Evolutionary conservation across 2,888 invertebrate species (phyloP), one percentile per base, ranked within the genome.

Genomic region (Volucella inanis): DNA sequence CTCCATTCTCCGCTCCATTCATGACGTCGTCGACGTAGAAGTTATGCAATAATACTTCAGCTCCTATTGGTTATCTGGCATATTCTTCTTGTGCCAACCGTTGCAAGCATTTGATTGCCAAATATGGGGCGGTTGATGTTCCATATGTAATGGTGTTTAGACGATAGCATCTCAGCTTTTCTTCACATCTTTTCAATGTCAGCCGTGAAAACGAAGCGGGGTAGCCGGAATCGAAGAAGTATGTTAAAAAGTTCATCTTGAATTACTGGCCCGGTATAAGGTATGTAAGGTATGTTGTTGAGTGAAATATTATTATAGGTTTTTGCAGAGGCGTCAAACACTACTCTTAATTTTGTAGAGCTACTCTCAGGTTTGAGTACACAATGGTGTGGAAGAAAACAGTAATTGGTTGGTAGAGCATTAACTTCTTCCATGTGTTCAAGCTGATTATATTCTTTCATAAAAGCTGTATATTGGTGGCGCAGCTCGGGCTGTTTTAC

Each of bases 131-230:
- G 8, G 61, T n/a, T 8, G 39, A n/a, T 10, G 61, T 61, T 41
- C 39, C 39, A 61, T 61, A 61, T 10, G n/a, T n/a, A n/a, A n/a
- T n/a, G n/a, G n/a, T n/a, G n/a, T n/a, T n/a, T n/a, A n/a, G n/a
- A n/a, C n/a, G n/a, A n/a, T n/a, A n/a, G n/a, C 31, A 31, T 6
- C 31, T 6, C 31, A 31, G 31, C 31, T 6, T 31, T 31, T 31
- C 31, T 31, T 31, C 31, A 84, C 77, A 84, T 83, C 38, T 87
- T 80, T 18, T 74, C 47, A 8, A 83, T 80, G 43, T 77, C 80
- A 0, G 83, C 54, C 6, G 76, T 72, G n/a, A 80, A 80, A 9
- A 71, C 74, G 11, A 57, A 81, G 10, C 52, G 6, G 31, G 31
- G 31, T 31, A 31, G 47, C 47, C 47, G 47, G 14, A 47, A 47